Percentiles rank a stretch among this genome's conserved stretches.
Conservation (phyloP, 2,797 vertebrate species). For the Yasuhikotakia modesta region DNA sequence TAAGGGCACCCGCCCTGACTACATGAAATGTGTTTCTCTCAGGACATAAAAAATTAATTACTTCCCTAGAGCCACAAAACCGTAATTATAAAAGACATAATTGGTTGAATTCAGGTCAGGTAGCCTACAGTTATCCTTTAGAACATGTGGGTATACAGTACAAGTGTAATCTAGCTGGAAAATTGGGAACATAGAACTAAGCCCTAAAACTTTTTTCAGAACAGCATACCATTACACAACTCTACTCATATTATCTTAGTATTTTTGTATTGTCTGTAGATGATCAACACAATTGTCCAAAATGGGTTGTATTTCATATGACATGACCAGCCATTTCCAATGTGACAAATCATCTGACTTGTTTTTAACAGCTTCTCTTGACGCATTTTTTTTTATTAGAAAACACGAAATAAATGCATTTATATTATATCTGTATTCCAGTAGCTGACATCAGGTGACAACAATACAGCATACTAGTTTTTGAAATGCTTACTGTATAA, state of each 20-base stretch:
- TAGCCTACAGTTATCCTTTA: slow-evolving; percentile 6
- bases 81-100: slow-evolving; percentile 28
- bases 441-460: not conserved
- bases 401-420: not conserved
- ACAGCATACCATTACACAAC: no score
- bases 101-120: slow-evolving; percentile 35
- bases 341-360: not conserved
- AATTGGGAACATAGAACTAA: not conserved
- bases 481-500: no score
- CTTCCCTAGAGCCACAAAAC: slow-evolving; percentile 33
- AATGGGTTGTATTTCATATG: no score
- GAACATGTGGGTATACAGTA: not conserved
- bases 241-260: no score
- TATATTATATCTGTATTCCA: not conserved
- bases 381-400: not conserved
- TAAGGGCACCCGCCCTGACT: not conserved
- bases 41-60: slow-evolving; percentile 23
- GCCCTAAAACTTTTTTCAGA: not conserved
- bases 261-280: no score
- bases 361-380: no score
- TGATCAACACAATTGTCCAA: no score
- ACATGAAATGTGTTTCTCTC: slow-evolving; percentile 13
- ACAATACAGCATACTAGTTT: not conserved
- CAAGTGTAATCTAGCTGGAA: slow-evolving; percentile 26
- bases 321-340: not conserved